These are phyloP conservation scores for Perca fluviatilis DNA, from an alignment of 2,113 vertebrate species.

Conservation along the genomic window DNA sequence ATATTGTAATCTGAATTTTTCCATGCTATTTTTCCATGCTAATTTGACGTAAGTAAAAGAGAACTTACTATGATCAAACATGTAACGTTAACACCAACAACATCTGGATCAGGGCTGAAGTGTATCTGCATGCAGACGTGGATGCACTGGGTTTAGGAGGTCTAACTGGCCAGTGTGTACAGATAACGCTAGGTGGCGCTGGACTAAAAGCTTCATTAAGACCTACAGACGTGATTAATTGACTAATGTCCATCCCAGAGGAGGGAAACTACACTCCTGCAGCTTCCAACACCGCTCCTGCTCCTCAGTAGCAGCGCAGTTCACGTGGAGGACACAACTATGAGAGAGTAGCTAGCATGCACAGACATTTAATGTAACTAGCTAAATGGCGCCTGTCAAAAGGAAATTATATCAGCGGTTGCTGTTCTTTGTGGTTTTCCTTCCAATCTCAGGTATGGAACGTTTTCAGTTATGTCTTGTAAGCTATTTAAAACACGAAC, in stretches of 20 bases:
- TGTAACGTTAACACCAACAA: no score
- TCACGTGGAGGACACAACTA: slow-evolving; percentile 58
- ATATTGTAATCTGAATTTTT: no score
- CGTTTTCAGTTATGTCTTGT: neutral
- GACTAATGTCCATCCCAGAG: slow-evolving; percentile 50
- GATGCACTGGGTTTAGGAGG: neutral
- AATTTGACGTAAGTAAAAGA: no score
- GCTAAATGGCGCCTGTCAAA: slow-evolving; percentile 83
- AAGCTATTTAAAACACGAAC: neutral
- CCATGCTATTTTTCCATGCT: no score
- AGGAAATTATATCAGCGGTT: slow-evolving; percentile 78
- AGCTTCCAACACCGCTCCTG: neutral
- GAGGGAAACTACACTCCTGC: slow-evolving; percentile 40
- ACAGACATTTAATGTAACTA: slow-evolving; percentile 69
- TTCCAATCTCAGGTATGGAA: slow-evolving; percentile 83
- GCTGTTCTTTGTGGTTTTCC: slow-evolving; percentile 76
- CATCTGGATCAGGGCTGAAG: neutral
- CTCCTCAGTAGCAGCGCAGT: slow-evolving; percentile 54
- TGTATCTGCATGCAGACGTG: no score
- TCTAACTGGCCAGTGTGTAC: neutral
- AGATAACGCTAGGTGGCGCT: slow-evolving; percentile 56
- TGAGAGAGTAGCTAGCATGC: slow-evolving; percentile 77
- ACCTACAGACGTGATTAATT: neutral
- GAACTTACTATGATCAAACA: no score
- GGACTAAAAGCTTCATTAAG: neutral